These are phyloP conservation scores for Antrozous pallidus DNA, from an alignment of 2,797 vertebrate genomes.

Conservation along the genomic window DNA sequence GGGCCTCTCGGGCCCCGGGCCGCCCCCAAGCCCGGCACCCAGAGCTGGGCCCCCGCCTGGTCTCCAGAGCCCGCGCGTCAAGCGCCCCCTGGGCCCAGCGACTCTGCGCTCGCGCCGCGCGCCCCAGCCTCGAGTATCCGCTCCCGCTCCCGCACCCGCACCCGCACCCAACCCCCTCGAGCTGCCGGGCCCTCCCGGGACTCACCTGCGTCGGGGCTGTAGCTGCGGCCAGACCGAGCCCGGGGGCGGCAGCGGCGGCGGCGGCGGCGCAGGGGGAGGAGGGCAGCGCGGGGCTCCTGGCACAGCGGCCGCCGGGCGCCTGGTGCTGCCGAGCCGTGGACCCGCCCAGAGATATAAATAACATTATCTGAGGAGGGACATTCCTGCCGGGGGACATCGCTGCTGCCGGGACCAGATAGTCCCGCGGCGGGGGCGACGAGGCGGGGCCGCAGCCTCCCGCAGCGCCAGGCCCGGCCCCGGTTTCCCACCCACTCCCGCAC, in stretches of 20 bases:
- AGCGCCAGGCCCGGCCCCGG: conserved; percentile 73
- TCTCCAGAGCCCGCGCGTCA: not conserved
- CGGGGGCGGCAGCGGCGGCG: conserved; percentile 42
- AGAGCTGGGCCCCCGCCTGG: not conserved
- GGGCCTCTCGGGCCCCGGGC: conserved; percentile 8
- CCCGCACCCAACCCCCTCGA: conserved; percentile 2
- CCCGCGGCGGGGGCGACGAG: conserved; percentile 79
- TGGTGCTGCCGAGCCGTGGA: conserved; percentile 76
- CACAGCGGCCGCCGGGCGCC: conserved; percentile 73
- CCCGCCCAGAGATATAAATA: conserved; percentile 85
- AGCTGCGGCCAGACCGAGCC: conserved; percentile 59
- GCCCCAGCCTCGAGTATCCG: not conserved
- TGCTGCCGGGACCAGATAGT: conserved; percentile 84
- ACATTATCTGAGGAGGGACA: conserved; percentile 87
- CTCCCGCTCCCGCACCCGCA: conserved; percentile 1
- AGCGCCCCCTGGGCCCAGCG: conserved; percentile 53
- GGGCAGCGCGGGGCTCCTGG: conserved; percentile 75
- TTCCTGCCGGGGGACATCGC: conserved; percentile 84
- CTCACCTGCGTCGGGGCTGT: conserved; percentile 72
- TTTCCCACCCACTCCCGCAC: conserved; percentile 71
- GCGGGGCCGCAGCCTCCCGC: conserved; percentile 73
- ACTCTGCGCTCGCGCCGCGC: not conserved
- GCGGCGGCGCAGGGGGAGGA: conserved; percentile 67
- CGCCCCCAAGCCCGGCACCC: not conserved
- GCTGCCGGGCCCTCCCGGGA: conserved; percentile 45